These are phyloP conservation scores for Megaceryle torquata DNA, from an alignment of 2,113 vertebrate species.

Conservation along the genomic window DNA sequence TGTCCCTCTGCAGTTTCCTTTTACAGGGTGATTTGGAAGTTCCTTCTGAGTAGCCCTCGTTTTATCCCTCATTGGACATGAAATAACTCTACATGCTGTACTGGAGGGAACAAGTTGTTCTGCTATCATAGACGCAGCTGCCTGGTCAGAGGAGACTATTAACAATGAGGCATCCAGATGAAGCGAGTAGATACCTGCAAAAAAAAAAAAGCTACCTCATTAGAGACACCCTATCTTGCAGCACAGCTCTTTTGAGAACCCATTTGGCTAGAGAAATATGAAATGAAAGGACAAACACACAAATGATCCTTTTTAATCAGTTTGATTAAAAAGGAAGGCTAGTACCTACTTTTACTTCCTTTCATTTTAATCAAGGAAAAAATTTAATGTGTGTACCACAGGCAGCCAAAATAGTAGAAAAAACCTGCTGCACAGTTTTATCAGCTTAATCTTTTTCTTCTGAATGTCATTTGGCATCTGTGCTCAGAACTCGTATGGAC, in stretches of 20 bases:
- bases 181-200: slow-evolving; percentile 60
- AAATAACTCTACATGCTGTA: slow-evolving; percentile 59
- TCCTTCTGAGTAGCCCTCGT: slow-evolving; percentile 61
- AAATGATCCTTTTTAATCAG: not conserved
- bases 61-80: slow-evolving; percentile 69
- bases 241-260: not conserved
- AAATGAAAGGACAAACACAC: not conserved
- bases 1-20: slow-evolving; percentile 46
- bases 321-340: slow-evolving; percentile 34
- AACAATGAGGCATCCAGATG: slow-evolving; percentile 62
- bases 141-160: slow-evolving; percentile 60
- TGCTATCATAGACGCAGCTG: slow-evolving; percentile 51
- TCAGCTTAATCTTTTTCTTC: slow-evolving; percentile 32
- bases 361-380: slow-evolving; percentile 39
- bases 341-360: slow-evolving; percentile 13
- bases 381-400: not conserved
- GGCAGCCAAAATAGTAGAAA: slow-evolving; percentile 28
- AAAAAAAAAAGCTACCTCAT: slow-evolving; percentile 48
- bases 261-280: not conserved
- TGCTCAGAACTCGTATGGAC: not conserved
- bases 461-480: slow-evolving; percentile 32
- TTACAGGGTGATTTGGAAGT: slow-evolving; percentile 50
- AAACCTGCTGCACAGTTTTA: slow-evolving; percentile 9
- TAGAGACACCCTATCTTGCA: slow-evolving; percentile 50
- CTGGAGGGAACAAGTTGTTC: slow-evolving; percentile 74